Evolutionary conservation across 2,797 vertebrate genomes (phyloP).

Genomic region (Sebastolobus alascanus): DNA sequence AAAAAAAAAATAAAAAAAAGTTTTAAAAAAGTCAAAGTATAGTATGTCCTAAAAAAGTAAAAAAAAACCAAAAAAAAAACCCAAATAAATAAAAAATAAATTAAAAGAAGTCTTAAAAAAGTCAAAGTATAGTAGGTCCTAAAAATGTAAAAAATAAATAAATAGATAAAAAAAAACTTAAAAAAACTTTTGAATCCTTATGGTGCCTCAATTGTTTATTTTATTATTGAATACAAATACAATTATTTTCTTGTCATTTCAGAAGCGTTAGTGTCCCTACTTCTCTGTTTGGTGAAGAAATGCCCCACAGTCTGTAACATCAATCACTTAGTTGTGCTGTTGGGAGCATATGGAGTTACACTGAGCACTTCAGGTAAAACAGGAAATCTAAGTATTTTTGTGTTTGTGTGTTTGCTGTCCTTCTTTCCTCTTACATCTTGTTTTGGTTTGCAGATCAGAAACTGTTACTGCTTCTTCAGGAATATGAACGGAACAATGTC

Average conservation of each 20-base stretch:
- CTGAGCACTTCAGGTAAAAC: conserved; percentile 88
- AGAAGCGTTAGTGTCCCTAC: conserved; percentile 90
- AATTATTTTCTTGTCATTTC: conserved; percentile 55
- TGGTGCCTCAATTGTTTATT: neutral
- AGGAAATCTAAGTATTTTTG: neutral
- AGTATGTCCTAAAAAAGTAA: too few relatives aligned
- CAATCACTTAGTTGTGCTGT: conserved; percentile 90
- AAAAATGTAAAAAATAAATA: too few relatives aligned
- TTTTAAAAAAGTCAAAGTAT: too few relatives aligned
- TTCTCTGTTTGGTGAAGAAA: conserved; percentile 87
- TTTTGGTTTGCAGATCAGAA: conserved; percentile 91
- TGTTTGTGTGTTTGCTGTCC: neutral
- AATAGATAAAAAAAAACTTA: too few relatives aligned
- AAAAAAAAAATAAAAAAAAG: too few relatives aligned
- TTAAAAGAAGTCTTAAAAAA: too few relatives aligned
- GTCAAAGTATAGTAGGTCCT: too few relatives aligned
- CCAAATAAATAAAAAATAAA: too few relatives aligned
- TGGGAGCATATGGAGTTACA: conserved; percentile 94
- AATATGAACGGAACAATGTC: conserved; percentile 91
- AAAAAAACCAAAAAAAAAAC: too few relatives aligned
- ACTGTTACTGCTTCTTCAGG: conserved; percentile 89
- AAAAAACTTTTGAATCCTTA: too few relatives aligned
- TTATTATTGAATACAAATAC: neutral
- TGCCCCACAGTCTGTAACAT: conserved; percentile 88
- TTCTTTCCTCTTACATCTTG: conserved; percentile 6